Conservation (phyloP, 2,797 vertebrate species). For the Sebastes oblongus region DNA sequence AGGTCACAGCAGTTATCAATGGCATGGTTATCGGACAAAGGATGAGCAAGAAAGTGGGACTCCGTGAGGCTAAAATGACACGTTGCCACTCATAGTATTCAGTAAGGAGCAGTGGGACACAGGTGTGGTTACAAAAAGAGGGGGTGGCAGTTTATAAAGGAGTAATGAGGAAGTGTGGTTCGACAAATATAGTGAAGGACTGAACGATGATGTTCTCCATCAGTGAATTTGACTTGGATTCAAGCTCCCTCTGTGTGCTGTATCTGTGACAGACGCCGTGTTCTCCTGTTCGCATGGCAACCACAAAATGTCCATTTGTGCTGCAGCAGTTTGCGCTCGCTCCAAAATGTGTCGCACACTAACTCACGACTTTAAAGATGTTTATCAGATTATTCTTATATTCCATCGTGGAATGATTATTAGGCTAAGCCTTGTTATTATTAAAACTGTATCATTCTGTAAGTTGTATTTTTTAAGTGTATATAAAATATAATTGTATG, state of each 20-base stretch:
- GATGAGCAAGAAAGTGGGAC: conserved; percentile 23
- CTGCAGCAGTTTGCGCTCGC: conserved; percentile 9
- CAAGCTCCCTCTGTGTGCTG: conserved; percentile 2
- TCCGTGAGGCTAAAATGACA: conserved; percentile 3
- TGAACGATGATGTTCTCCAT: conserved; percentile 32
- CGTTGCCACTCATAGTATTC: background rate
- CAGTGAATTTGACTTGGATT: conserved; percentile 23
- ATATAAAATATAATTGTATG: conserved; percentile 57
- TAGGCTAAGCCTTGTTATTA: conserved; percentile 21
- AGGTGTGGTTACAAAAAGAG: background rate
- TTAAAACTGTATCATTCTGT: conserved; percentile 18
- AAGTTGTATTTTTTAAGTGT: conserved; percentile 52
- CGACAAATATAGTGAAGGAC: background rate
- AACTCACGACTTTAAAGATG: conserved; percentile 12
- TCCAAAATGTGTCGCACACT: conserved; percentile 5
- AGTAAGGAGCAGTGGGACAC: background rate
- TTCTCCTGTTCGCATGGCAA: conserved; percentile 60
- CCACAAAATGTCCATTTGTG: conserved; percentile 40
- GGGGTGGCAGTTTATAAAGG: background rate
- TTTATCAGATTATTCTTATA: conserved; percentile 36
- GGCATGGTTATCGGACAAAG: conserved; percentile 31
- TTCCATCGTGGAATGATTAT: conserved; percentile 9
- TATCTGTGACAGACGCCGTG: conserved; percentile 25
- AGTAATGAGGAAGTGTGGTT: background rate
- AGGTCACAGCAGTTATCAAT: conserved; percentile 18